These are phyloP conservation scores for Silurus meridionalis DNA, from an alignment of 2,113 vertebrate genomes.

Conservation along the genomic window DNA sequence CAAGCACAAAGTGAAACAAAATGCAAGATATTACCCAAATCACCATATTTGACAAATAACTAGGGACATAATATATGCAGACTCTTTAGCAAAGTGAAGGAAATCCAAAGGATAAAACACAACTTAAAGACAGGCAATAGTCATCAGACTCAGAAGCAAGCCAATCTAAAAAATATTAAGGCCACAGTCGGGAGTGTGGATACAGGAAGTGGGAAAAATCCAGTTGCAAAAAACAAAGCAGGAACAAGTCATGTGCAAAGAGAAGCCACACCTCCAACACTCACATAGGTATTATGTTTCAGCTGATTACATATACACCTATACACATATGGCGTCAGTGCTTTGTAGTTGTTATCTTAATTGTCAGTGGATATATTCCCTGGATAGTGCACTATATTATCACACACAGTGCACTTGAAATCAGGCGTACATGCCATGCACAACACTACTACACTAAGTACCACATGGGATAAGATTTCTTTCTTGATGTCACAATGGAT, in stretches of 20 bases:
- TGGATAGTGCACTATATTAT: not conserved
- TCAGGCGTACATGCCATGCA: not conserved
- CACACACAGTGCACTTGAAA: not conserved
- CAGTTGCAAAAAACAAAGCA: not conserved
- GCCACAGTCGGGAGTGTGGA: not conserved
- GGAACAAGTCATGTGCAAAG: not conserved
- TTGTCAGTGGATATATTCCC: conserved; percentile 6
- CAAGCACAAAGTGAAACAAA: not conserved
- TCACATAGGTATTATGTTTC: not conserved
- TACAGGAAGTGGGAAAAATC: not conserved
- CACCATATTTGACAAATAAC: not conserved
- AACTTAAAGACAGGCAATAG: not conserved
- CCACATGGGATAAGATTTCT: not conserved
- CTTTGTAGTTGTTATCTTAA: not conserved
- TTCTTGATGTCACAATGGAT: not conserved
- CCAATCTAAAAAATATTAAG: not conserved
- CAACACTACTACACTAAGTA: not conserved
- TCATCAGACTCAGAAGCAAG: not conserved
- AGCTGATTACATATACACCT: not conserved
- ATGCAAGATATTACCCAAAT: not conserved
- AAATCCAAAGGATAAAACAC: not conserved
- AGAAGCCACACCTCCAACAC: not conserved
- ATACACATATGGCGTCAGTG: not conserved
- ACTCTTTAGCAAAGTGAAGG: not conserved
- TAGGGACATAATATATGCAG: not conserved